phyloP scores from a whole-genome alignment of 64 coral and sea anemone genomes.

The Actinia equina region DNA sequence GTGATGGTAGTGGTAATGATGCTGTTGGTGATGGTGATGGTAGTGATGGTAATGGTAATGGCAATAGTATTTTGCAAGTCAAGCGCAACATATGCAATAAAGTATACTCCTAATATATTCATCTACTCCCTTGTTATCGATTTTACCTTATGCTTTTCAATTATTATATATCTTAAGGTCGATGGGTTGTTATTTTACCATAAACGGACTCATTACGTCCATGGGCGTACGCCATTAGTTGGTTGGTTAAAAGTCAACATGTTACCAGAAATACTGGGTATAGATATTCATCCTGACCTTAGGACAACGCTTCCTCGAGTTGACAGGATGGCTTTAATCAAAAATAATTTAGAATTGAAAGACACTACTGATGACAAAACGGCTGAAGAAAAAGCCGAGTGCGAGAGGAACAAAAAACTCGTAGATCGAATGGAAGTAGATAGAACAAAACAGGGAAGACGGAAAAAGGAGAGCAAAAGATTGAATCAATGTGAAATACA shows the following conservation, averaged over 20 bases:
- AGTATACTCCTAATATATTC: not conserved
- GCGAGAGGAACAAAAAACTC: not conserved
- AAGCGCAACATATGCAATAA: too few species aligned
- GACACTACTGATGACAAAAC: slow-evolving; percentile 44
- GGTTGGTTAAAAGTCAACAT: slow-evolving; percentile 90
- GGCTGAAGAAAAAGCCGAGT: slow-evolving; percentile 1
- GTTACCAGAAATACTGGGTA: slow-evolving; percentile 75
- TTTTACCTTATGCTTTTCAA: not conserved
- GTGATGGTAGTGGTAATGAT: too few species aligned
- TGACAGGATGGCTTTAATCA: slow-evolving; percentile 63
- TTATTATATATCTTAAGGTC: slow-evolving; percentile 32
- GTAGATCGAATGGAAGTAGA: not conserved
- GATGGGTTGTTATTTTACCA: slow-evolving; percentile 97
- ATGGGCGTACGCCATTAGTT: slow-evolving; percentile 82
- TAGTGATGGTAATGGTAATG: not conserved
- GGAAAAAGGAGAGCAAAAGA: not conserved
- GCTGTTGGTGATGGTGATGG: not conserved
- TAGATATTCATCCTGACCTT: slow-evolving; percentile 52
- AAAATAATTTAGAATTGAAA: slow-evolving; percentile 63
- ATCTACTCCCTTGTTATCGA: not conserved
- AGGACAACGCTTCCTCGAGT: slow-evolving; percentile 49
- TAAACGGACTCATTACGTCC: slow-evolving; percentile 83
- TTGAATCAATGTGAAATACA: not conserved
- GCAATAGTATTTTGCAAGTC: not conserved
- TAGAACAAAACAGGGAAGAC: not conserved